phyloP scores from a whole-genome alignment of 2,888 invertebrate genomes.

The Stegophylla sp. region DNA sequence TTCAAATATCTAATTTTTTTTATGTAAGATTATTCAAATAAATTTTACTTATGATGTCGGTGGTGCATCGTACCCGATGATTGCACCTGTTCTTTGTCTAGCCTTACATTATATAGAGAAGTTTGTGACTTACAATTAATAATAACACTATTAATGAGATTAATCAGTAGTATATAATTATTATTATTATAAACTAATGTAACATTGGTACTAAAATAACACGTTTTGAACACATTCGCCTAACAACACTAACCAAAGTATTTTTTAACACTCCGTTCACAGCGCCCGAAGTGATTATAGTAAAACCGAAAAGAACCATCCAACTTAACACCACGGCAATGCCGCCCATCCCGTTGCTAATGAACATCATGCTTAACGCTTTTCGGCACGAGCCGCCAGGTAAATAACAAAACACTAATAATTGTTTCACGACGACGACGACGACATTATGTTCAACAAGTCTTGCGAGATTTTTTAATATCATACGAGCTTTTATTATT shows the following conservation, averaged over 20 bases:
- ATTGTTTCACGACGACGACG: neutral
- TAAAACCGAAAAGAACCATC: slow-evolving; percentile 39
- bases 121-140: neutral
- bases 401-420: no score
- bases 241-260: slow-evolving; percentile 33
- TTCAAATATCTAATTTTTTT: no score
- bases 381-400: slow-evolving; percentile 40
- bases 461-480: no score
- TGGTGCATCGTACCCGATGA: no score
- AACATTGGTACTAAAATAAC: neutral
- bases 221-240: neutral
- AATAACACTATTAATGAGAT: neutral
- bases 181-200: no score
- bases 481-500: no score
- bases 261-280: slow-evolving; percentile 36
- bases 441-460: no score
- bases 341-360: slow-evolving; percentile 36
- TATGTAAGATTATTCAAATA: no score
- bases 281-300: slow-evolving; percentile 29
- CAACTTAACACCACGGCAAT: slow-evolving; percentile 31
- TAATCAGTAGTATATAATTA: neutral
- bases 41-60: no score
- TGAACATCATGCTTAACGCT: slow-evolving; percentile 52
- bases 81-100: no score
- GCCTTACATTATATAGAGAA: no score